These are phyloP conservation scores for Aphis craccivora DNA, from an alignment of 1,140 invertebrate species.

Conservation along the genomic window DNA sequence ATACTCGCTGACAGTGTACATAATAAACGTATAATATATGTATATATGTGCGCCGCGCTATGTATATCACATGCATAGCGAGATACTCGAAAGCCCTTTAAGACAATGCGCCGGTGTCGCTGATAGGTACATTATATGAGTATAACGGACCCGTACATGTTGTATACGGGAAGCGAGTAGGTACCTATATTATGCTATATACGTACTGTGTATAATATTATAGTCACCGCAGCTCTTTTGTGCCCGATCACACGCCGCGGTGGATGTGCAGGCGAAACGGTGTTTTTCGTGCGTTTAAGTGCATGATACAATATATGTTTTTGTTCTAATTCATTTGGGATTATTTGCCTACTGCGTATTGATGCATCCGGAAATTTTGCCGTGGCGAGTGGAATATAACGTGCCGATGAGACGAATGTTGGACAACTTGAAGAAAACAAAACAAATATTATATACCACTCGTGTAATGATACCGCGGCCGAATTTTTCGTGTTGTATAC, in stretches of 20 bases:
- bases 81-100: slow-evolving; percentile 20
- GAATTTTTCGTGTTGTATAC: neutral
- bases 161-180: slow-evolving; percentile 12
- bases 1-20: neutral
- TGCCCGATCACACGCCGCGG: slow-evolving; percentile 9
- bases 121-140: slow-evolving; percentile 19
- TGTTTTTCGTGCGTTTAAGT: slow-evolving; percentile 41
- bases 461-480: neutral
- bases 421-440: slow-evolving; percentile 4
- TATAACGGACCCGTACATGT: slow-evolving; percentile 36
- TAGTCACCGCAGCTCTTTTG: neutral
- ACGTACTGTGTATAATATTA: neutral
- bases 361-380: neutral
- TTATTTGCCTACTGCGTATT: neutral
- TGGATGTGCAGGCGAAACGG: neutral
- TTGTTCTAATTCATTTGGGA: slow-evolving; percentile 44
- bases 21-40: neutral
- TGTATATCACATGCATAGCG: neutral
- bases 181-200: neutral
- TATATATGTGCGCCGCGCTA: neutral
- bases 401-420: neutral
- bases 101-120: slow-evolving; percentile 53
- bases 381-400: neutral
- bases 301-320: slow-evolving; percentile 29
- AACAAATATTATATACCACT: neutral